Conservation (phyloP, 2,113 vertebrate genomes). For the Myotis davidii region DNA sequence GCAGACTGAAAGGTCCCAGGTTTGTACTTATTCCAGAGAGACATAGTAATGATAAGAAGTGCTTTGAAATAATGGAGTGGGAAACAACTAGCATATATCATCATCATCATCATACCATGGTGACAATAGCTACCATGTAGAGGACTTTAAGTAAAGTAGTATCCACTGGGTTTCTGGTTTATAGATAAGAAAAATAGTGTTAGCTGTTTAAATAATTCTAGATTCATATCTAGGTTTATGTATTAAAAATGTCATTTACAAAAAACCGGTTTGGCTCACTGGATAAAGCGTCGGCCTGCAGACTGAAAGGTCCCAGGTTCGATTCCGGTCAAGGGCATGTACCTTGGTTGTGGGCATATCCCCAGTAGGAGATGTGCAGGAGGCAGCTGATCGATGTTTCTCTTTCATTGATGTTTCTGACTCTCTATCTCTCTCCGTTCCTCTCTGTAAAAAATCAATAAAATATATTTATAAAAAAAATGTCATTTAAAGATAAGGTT, state of each 20-base stretch:
- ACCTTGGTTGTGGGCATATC: no score
- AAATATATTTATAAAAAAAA: no score
- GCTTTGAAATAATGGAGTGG: background rate
- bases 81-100: background rate
- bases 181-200: background rate
- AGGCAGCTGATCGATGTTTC: no score
- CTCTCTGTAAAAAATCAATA: no score
- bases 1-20: no score
- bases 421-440: no score
- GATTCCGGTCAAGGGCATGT: no score
- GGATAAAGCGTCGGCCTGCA: no score
- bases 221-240: background rate
- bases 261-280: no score
- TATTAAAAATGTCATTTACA: background rate
- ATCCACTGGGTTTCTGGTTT: background rate
- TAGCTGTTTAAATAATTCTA: conserved; percentile 12
- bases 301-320: no score
- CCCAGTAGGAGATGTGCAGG: no score
- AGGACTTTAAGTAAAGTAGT: background rate
- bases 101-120: background rate
- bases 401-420: no score
- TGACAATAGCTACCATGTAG: background rate
- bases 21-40: background rate
- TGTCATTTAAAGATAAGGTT: background rate
- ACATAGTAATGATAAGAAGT: background rate